Conservation (phyloP, 2,797 vertebrate genomes). For the Botia kubotai region DNA sequence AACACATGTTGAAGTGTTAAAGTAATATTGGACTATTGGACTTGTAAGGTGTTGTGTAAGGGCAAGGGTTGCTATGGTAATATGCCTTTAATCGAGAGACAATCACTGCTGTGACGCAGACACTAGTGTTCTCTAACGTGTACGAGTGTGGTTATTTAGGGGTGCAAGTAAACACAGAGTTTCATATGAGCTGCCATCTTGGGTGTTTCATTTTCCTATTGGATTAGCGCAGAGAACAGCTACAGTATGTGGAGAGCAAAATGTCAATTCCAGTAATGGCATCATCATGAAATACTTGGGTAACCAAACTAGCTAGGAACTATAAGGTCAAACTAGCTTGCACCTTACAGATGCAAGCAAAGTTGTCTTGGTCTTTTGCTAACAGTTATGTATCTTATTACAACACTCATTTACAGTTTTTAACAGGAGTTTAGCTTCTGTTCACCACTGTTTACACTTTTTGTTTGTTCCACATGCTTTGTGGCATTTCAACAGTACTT, state of each 20-base stretch:
- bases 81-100: background rate
- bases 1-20: too few species aligned
- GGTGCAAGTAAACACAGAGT: conserved; percentile 46
- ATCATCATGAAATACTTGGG: background rate
- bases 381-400: conserved; percentile 14
- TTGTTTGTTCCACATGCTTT: conserved; percentile 16
- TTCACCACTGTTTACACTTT: background rate
- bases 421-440: background rate
- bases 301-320: background rate
- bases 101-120: conserved; percentile 10
- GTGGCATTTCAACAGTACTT: background rate
- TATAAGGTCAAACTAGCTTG: too few species aligned
- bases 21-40: background rate
- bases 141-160: conserved; percentile 21
- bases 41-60: conserved; percentile 1
- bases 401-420: background rate
- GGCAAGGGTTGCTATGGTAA: background rate
- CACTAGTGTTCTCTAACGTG: conserved; percentile 36
- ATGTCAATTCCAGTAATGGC: background rate
- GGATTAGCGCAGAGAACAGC: conserved; percentile 55
- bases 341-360: too few species aligned
- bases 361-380: background rate
- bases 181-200: conserved; percentile 52
- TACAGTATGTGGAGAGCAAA: background rate
- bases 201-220: conserved; percentile 61